phyloP scores from a whole-genome alignment of 2,113 vertebrate species.

The Dasyprocta punctata region DNA sequence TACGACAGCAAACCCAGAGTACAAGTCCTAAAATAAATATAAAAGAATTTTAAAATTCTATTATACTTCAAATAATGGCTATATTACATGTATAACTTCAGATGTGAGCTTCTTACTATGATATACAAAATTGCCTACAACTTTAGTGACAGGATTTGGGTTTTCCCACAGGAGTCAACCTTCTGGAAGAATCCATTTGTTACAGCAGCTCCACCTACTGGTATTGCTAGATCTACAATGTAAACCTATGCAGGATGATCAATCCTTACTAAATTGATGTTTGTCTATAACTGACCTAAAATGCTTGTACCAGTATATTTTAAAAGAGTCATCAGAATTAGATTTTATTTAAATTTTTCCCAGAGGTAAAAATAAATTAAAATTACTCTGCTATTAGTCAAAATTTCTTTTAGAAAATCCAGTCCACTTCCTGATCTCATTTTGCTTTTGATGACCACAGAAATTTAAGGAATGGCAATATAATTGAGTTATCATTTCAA shows the following conservation, averaged over 20 bases:
- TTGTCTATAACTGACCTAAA: conserved; percentile 18
- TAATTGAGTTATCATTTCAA: background rate
- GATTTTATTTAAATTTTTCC: background rate
- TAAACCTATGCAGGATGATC: background rate
- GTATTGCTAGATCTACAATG: background rate
- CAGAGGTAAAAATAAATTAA: background rate
- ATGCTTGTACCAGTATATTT: background rate
- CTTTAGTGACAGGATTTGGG: background rate
- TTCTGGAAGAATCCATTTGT: background rate
- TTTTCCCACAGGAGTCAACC: background rate
- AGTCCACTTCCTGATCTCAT: background rate
- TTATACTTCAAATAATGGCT: background rate
- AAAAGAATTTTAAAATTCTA: background rate
- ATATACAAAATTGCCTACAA: background rate
- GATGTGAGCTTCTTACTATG: background rate
- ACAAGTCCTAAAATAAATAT: conserved; percentile 14
- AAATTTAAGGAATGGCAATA: background rate
- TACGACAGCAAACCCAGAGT: background rate
- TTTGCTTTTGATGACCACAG: background rate
- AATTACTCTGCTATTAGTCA: background rate
- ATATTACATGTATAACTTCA: background rate
- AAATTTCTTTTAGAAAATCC: background rate
- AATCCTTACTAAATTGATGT: background rate
- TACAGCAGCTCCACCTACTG: conserved; percentile 77
- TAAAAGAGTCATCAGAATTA: background rate